phyloP scores from a whole-genome alignment of 2,797 vertebrate genomes.

The Eutrigla gurnardus region DNA sequence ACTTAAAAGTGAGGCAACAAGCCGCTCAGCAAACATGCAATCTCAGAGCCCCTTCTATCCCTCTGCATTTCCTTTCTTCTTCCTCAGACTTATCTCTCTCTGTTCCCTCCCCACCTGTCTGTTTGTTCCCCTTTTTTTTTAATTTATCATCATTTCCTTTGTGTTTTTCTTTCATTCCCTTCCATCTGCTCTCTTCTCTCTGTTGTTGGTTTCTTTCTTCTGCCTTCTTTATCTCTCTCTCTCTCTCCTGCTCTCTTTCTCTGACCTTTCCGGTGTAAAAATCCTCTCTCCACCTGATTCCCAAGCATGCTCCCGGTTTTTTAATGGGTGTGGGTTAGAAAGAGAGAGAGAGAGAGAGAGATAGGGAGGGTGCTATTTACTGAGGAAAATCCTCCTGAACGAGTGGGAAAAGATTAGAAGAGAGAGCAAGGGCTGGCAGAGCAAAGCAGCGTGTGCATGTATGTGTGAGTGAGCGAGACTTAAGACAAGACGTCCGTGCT shows the following conservation, averaged over 20 bases:
- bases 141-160: slow-evolving; percentile 54
- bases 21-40: slow-evolving; percentile 29
- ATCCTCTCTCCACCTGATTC: slow-evolving; percentile 64
- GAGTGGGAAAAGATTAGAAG: slow-evolving; percentile 66
- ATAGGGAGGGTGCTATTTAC: slow-evolving; percentile 55
- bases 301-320: slow-evolving; percentile 57
- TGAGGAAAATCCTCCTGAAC: slow-evolving; percentile 67
- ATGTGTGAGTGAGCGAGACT: slow-evolving; percentile 55
- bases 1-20: slow-evolving; percentile 32
- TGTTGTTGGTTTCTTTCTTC: slow-evolving; percentile 54
- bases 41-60: slow-evolving; percentile 48
- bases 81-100: slow-evolving; percentile 40
- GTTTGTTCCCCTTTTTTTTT: slow-evolving; percentile 41
- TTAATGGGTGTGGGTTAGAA: slow-evolving; percentile 54
- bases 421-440: slow-evolving; percentile 53
- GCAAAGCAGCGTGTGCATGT: slow-evolving; percentile 45
- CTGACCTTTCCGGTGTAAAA: slow-evolving; percentile 74
- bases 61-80: slow-evolving; percentile 33
- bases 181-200: slow-evolving; percentile 56
- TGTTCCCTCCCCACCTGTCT: slow-evolving; percentile 57
- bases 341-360: slow-evolving; percentile 14
- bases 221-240: slow-evolving; percentile 54
- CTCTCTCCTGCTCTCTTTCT: slow-evolving; percentile 49
- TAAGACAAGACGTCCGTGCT: slow-evolving; percentile 50
- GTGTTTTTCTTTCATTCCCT: slow-evolving; percentile 49